Evolutionary conservation across 2,113 vertebrate species (phyloP).

Genomic region (Hylia prasina): DNA sequence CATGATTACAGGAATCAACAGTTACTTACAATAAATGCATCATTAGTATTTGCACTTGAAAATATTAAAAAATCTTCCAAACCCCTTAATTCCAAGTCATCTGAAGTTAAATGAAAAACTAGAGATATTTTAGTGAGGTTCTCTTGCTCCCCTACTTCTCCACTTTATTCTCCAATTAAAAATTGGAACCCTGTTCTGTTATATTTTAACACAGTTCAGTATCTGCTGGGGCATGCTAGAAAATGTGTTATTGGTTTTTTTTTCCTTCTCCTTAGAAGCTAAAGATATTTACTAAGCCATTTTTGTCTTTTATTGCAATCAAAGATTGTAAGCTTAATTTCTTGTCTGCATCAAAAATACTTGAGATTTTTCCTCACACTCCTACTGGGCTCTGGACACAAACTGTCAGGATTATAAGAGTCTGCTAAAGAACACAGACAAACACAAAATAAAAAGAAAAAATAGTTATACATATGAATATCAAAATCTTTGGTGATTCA

Average conservation of each 20-base stretch:
- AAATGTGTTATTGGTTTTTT: not conserved
- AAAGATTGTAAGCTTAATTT: not conserved
- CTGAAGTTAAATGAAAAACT: not conserved
- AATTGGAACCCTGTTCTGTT: not conserved
- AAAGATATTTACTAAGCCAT: not conserved
- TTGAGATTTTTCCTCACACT: not conserved
- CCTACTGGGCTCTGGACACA: not conserved
- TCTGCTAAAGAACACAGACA: not conserved
- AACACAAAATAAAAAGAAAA: not conserved
- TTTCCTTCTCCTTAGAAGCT: not conserved
- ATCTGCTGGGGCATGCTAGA: rapidly evolving
- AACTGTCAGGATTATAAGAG: not conserved
- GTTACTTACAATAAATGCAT: not conserved
- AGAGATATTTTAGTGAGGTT: not conserved
- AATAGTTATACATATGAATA: not conserved
- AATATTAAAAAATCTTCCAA: not conserved
- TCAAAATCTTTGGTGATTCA: not conserved
- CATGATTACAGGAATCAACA: not conserved
- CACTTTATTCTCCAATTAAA: not conserved
- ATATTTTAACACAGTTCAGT: not conserved
- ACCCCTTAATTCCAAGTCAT: not conserved
- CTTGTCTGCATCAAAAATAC: not conserved
- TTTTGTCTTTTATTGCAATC: not conserved
- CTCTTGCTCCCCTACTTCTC: not conserved
- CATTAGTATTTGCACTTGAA: not conserved